Percentiles rank a stretch among this genome's conserved stretches.
These are phyloP conservation scores for Drosophila fulvimacula DNA, from an alignment of 2,888 invertebrate species.

Conservation along the genomic window DNA sequence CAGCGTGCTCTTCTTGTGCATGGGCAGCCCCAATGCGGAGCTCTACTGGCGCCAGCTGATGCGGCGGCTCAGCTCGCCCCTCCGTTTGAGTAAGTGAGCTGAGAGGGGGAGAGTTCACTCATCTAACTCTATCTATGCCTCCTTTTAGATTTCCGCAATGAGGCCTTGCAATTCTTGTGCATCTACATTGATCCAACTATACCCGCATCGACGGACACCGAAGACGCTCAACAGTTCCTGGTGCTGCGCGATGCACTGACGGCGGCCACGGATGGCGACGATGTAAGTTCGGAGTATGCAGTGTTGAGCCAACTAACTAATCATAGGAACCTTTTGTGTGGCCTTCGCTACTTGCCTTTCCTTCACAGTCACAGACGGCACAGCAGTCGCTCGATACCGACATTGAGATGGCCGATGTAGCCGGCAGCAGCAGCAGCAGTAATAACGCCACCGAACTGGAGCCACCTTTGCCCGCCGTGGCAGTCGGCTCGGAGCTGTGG, in stretches of 20 bases:
- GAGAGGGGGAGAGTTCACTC: no score
- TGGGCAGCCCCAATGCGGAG: constrained; percentile 82
- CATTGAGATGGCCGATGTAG: constrained; percentile 81
- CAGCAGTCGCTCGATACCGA: constrained; percentile 85
- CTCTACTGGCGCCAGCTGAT: constrained; percentile 82
- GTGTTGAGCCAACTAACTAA: constrained; percentile 23
- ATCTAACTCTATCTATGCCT: not conserved
- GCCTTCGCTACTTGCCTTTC: constrained; percentile 43
- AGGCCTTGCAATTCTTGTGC: constrained; percentile 76
- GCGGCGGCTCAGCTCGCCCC: constrained; percentile 67
- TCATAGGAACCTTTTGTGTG: constrained; percentile 52
- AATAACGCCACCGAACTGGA: constrained; percentile 45
- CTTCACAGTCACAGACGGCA: constrained; percentile 38
- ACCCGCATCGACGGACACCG: constrained; percentile 66
- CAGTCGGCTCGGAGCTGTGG: constrained; percentile 87
- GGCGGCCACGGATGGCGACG: constrained; percentile 22
- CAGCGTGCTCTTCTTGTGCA: constrained; percentile 82
- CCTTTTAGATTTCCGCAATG: constrained; percentile 72
- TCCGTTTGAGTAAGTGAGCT: constrained; percentile 68
- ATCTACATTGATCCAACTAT: constrained; percentile 71
- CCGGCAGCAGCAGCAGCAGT: constrained; percentile 47
- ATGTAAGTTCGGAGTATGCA: constrained; percentile 38
- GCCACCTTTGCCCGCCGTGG: constrained; percentile 85
- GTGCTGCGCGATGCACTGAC: constrained; percentile 65
- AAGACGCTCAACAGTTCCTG: constrained; percentile 77